phyloP scores from a whole-genome alignment of 1,140 invertebrate species.

The Drosophila varians region DNA sequence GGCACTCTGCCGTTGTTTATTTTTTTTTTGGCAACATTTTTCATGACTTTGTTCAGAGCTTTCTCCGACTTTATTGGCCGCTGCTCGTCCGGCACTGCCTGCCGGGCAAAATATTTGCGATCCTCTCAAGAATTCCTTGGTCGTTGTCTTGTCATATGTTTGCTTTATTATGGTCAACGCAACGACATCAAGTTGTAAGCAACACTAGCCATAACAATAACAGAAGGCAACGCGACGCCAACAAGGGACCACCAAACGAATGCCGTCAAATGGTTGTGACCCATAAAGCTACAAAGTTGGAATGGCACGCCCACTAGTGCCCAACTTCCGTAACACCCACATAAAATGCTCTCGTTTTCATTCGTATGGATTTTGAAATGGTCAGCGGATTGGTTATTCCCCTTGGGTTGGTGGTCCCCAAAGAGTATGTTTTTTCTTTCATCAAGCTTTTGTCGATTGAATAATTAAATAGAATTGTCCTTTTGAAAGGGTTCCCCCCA shows the following conservation, averaged over 20 bases:
- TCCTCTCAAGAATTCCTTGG: slow-evolving; percentile 35
- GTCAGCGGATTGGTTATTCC: background rate
- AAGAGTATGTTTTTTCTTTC: slow-evolving; percentile 22
- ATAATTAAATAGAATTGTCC: background rate
- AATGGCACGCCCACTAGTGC: slow-evolving; percentile 38
- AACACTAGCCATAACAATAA: slow-evolving; percentile 75
- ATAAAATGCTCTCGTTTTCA: slow-evolving; percentile 45
- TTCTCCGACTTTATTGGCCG: slow-evolving; percentile 71
- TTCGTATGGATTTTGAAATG: slow-evolving; percentile 22
- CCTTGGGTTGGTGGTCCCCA: background rate
- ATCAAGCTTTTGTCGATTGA: background rate
- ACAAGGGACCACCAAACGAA: slow-evolving; percentile 10
- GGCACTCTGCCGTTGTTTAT: slow-evolving; percentile 38
- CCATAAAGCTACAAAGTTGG: slow-evolving; percentile 76
- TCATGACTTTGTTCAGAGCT: slow-evolving; percentile 72
- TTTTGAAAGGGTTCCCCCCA: slow-evolving; percentile 12
- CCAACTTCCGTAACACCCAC: slow-evolving; percentile 33
- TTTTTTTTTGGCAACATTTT: slow-evolving; percentile 75
- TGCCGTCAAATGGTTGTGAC: slow-evolving; percentile 71
- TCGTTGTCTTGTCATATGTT: slow-evolving; percentile 64
- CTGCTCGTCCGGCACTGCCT: slow-evolving; percentile 41
- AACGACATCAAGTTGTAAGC: slow-evolving; percentile 52
- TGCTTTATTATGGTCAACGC: slow-evolving; percentile 73
- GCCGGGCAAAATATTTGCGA: slow-evolving; percentile 52
- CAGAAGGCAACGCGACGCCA: slow-evolving; percentile 46